A percentile compares a stretch with the other conserved stretches of the same genome.
phyloP scores from a whole-genome alignment of 30 jellyfish, hydroid and myxozoan genomes.

The Hydractinia symbiolongicarpus region DNA sequence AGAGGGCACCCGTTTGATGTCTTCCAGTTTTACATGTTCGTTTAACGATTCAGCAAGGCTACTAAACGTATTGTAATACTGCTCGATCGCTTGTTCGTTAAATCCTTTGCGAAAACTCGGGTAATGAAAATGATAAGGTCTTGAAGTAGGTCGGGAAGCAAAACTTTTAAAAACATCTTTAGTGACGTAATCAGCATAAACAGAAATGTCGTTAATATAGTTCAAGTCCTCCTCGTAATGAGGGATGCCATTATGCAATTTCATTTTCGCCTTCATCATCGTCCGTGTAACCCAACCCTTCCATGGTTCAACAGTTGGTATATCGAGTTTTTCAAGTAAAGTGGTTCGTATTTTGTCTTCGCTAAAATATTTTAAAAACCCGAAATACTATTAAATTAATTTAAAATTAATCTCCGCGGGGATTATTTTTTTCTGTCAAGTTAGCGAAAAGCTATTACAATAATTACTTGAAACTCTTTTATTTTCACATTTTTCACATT shows the following conservation, averaged over 20 bases:
- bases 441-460: too few relatives aligned
- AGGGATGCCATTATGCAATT: slow-evolving; percentile 39
- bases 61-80: not conserved
- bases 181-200: slow-evolving; percentile 30
- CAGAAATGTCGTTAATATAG: slow-evolving; percentile 26
- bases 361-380: not conserved
- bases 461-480: too few relatives aligned
- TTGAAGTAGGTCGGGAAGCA: slow-evolving; percentile 21
- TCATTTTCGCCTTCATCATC: slow-evolving; percentile 7
- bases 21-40: slow-evolving; percentile 9
- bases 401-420: not conserved
- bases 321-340: not conserved
- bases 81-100: slow-evolving; percentile 12
- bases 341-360: not conserved
- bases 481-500: too few relatives aligned
- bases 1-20: slow-evolving; percentile 20
- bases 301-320: slow-evolving; percentile 23
- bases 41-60: slow-evolving; percentile 13
- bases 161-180: slow-evolving; percentile 37
- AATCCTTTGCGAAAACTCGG: not conserved
- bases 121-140: not conserved
- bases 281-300: slow-evolving; percentile 21
- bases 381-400: not conserved
- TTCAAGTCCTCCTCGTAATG: slow-evolving; percentile 25
- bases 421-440: too few relatives aligned